phyloP scores from a whole-genome alignment of 2,797 vertebrate genomes.

The Phylloscopus collybita region DNA sequence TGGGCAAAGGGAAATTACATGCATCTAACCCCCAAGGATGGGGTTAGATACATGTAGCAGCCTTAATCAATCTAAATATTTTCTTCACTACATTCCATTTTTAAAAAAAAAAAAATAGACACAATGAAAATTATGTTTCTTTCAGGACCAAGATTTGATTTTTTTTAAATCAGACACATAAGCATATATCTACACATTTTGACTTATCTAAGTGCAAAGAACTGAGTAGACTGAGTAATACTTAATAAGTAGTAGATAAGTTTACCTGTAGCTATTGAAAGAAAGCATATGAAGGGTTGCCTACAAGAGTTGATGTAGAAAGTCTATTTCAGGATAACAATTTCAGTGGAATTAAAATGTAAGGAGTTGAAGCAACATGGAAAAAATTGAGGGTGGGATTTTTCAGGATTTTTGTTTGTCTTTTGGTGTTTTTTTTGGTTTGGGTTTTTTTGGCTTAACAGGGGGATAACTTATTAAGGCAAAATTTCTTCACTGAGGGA shows the following conservation, averaged over 20 bases:
- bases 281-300: background rate
- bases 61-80: background rate
- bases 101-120: background rate
- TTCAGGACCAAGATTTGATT: background rate
- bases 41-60: background rate
- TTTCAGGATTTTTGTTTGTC: background rate
- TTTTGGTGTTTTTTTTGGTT: background rate
- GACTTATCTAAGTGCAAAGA: background rate
- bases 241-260: background rate
- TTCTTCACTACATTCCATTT: background rate
- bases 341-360: background rate
- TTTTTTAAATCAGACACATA: background rate
- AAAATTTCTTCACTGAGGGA: background rate
- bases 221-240: background rate
- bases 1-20: too few relatives aligned
- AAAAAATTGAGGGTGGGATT: rapidly evolving
- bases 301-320: background rate
- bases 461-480: background rate
- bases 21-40: background rate
- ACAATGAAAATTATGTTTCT: background rate
- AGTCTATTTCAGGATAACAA: background rate
- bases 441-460: background rate
- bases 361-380: background rate
- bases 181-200: background rate
- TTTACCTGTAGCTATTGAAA: background rate